Base-by-base conservation (phyloP, 1,140 invertebrate genomes). In the Galendromus occidentalis region DNA sequence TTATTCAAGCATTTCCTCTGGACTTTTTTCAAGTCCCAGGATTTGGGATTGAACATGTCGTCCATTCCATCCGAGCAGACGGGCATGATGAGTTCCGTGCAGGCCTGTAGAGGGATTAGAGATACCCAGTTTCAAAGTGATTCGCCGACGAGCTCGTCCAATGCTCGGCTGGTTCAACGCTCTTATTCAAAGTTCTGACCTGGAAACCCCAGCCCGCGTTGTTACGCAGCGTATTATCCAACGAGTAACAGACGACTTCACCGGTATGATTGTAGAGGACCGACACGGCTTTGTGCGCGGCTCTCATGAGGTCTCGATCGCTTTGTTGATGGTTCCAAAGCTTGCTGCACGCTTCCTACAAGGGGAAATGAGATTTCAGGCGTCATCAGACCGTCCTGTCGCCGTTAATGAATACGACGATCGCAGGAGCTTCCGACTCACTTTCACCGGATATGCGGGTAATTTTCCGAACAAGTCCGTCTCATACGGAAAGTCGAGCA, bases 41-140 rank as follows among this genome's bases (percentile, higher is more conserved):
- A 66, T 0, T 71, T 68, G 1, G 81, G 77, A 72, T 88, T 85
- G 75, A 91, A 94, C 83, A 95, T 89, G 69, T 88, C 87, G 20
- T 82, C 78, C 14, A 78, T 72, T n/a, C 85, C 85, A 69, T 85
- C 82, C 7, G 81, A 77, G 75, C 91, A 95, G 76, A 88, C 84
- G 0, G 89, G 89, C 86, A 94, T 92, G 47, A 93, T 84, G 85
- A 95, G 91, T 76, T 97, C 91, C 28, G 89, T 91, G 73, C 92
- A 95, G 12, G 84, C 79, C 83, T 92, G 77, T 67, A 76, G 39
- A 59, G 65, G 29, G 25, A 44, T 41, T 33, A 25, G 45, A 14
- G n/a, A 64, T 51, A 18, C n/a, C 28, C 39, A 44, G 6, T 65
- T 2, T 7, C 22, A 30, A 67, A 14, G 28, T 47, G 4, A 28